Conservation (phyloP, 2,888 invertebrate genomes). For the Chloroclystis v-ata region DNA sequence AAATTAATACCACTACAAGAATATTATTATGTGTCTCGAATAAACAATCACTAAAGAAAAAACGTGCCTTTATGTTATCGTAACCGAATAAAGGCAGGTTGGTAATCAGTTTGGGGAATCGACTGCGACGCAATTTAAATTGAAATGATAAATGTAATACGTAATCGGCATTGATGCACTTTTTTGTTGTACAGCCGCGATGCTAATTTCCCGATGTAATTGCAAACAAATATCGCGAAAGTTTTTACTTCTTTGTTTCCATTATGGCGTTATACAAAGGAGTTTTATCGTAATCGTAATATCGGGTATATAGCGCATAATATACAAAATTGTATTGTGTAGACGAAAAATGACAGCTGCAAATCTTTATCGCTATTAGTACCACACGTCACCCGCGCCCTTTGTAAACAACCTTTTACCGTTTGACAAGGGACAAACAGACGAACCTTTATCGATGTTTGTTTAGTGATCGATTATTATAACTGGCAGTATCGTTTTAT, state of each 20-base stretch:
- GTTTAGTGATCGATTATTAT: constrained; percentile 1
- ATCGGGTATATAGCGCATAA: no score
- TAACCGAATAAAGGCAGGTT: constrained; percentile 23
- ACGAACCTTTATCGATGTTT: constrained; percentile 7
- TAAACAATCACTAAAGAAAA: constrained; percentile 24
- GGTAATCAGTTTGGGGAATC: constrained; percentile 31
- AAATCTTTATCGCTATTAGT: constrained; percentile 43
- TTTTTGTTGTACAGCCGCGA: constrained; percentile 18
- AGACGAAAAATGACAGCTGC: constrained; percentile 33
- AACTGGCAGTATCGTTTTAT: no score
- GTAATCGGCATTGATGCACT: constrained; percentile 27
- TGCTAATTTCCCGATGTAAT: constrained; percentile 9
- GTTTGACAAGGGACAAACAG: constrained; percentile 13
- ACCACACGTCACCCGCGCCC: constrained; percentile 32
- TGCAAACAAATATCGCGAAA: no score
- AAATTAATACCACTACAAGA: constrained; percentile 25
- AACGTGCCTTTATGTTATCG: constrained; percentile 22
- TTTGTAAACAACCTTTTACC: constrained; percentile 22
- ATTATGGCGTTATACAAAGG: no score
- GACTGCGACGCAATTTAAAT: constrained; percentile 29
- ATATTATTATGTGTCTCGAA: constrained; percentile 13
- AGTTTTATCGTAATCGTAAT: no score
- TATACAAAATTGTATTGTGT: no score
- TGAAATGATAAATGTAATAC: constrained; percentile 29
- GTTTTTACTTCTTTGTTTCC: no score